These are phyloP conservation scores for Xiphorhynchus elegans DNA, from an alignment of 2,113 vertebrate genomes.

Conservation along the genomic window DNA sequence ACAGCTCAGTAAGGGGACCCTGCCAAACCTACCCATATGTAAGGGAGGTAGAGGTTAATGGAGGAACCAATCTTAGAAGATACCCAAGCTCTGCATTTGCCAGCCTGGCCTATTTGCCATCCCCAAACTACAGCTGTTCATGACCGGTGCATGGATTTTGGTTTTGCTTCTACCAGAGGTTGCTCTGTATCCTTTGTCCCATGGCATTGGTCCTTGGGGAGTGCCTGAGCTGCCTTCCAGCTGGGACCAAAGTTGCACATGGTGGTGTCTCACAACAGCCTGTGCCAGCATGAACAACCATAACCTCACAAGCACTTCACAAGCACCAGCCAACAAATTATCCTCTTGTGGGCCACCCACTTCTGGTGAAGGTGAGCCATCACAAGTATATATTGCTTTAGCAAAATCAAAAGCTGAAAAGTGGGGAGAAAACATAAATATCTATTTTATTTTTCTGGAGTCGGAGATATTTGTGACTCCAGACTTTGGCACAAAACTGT, in stretches of 20 bases:
- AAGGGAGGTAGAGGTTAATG: background rate
- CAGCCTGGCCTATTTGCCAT: background rate
- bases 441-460: background rate
- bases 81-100: background rate
- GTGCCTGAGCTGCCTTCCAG: background rate
- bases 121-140: background rate
- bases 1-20: background rate
- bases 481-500: background rate
- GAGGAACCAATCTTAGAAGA: background rate
- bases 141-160: background rate
- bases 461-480: background rate
- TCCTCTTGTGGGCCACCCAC: background rate
- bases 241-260: background rate
- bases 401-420: background rate
- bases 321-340: background rate
- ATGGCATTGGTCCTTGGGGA: accelerated
- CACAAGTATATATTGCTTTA: background rate
- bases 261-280: background rate
- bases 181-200: background rate
- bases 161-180: background rate
- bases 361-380: background rate
- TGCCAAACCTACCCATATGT: background rate
- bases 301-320: background rate
- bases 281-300: accelerated
- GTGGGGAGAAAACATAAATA: background rate